Evolutionary conservation across 2,797 vertebrate species (phyloP), one percentile per base, ranked within the genome.

Genomic region (Anabacerthia variegaticeps): DNA sequence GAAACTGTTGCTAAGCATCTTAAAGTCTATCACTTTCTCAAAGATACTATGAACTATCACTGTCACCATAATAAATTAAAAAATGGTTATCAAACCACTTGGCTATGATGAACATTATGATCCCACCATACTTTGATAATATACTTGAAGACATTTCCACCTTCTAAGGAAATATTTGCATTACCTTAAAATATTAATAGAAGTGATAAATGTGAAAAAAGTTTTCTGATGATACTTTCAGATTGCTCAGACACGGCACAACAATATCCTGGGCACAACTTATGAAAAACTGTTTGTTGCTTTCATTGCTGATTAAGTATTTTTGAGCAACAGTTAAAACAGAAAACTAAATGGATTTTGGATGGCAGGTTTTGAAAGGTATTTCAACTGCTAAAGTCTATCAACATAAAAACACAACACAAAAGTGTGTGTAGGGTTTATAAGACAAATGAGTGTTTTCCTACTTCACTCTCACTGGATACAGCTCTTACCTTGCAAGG

Each of bases 401-500:
- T 0, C 20, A 10, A 21, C 62, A 75, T 23, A 79, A 88, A 88
- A 65, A 23, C 4, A 78, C 27, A 59, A 21, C 7, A 34, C 2
- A 39, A 27, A 74, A 48, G 14, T 0, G 0, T 10, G 48, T 2
- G 28, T 1, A 61, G 2, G 5, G 2, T 81, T 66, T 15, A 23
- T 7, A 43, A 48, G 14, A 66, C 10, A 82, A 46, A 3, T 23
- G 49, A 17, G 1, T 75, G 44, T 11, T 59, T 86, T 58, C 44
- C 16, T 55, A 32, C 12, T 20, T 23, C 22, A 24, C 27, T 44
- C 54, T 23, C 27, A 83, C 4, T 28, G 24, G 81, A 63, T 11
- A 51, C 4, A 89, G 63, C 7, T 90, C 82, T 97, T 98, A 99
- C 99, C 99, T 99, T 96, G 99, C 99, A 51, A 99, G 98, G 87